Percentiles rank a stretch among this genome's conserved stretches.
phyloP scores from a whole-genome alignment of 2,113 vertebrate species.

The Lepus americanus region DNA sequence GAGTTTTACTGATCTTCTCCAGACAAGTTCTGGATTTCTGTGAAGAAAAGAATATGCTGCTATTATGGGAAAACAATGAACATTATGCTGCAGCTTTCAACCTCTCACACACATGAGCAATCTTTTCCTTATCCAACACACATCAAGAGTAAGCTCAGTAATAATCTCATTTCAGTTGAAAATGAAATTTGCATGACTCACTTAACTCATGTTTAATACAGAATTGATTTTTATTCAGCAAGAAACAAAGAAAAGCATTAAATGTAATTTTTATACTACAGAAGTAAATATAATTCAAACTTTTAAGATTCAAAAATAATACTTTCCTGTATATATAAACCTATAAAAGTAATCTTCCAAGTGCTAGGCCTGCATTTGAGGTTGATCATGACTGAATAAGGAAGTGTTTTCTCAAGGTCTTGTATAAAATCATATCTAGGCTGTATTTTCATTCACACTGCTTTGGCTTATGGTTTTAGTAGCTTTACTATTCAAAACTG shows the following conservation, averaged over 20 bases:
- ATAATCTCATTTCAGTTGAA: not conserved
- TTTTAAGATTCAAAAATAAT: conserved; percentile 10
- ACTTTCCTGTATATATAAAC: not conserved
- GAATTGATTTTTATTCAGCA: not conserved
- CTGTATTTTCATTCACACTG: conserved; percentile 28
- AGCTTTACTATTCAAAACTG: conserved; percentile 21
- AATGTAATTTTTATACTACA: conserved; percentile 36
- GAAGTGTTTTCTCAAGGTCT: conserved; percentile 6
- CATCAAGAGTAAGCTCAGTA: conserved; percentile 27
- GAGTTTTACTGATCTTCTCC: conserved; percentile 37
- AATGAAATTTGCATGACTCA: not conserved
- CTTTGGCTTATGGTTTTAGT: conserved; percentile 20
- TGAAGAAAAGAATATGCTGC: conserved; percentile 51
- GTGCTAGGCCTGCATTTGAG: not conserved
- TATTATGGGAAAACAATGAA: conserved; percentile 17
- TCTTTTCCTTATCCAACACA: conserved; percentile 36
- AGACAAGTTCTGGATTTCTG: conserved; percentile 49
- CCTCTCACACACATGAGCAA: conserved; percentile 8
- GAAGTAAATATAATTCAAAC: conserved; percentile 11
- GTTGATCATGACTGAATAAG: not conserved
- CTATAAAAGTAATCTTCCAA: not conserved
- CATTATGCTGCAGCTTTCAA: conserved; percentile 33
- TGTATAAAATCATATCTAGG: not conserved
- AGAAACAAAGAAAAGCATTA: not conserved
- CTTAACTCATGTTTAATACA: not conserved